phyloP scores from a whole-genome alignment of 2,113 vertebrate species.

The Aldabrachelys gigantea region DNA sequence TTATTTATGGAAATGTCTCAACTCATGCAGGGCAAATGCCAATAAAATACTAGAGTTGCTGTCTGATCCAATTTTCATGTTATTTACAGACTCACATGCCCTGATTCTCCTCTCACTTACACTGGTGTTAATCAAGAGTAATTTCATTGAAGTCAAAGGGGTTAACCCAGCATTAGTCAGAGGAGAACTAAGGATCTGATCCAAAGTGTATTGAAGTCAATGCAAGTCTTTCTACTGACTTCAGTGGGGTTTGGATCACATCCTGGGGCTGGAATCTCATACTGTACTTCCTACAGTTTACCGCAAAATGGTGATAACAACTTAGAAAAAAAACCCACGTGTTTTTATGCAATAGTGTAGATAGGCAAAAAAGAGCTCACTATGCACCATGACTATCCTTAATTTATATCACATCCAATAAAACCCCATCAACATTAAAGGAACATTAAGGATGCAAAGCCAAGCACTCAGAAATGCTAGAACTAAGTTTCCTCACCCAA shows the following conservation, averaged over 20 bases:
- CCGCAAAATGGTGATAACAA: neutral
- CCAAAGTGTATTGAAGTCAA: neutral
- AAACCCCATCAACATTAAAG: neutral
- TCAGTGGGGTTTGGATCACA: neutral
- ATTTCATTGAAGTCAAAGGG: neutral
- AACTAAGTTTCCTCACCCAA: neutral
- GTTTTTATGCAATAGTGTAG: neutral
- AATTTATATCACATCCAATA: neutral
- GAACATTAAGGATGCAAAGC: neutral
- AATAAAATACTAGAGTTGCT: slow-evolving; percentile 35
- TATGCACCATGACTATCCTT: neutral
- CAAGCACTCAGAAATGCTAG: neutral
- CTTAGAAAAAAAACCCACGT: neutral
- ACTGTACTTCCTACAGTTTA: neutral
- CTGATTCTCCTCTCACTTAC: neutral
- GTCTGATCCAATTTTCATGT: slow-evolving; percentile 15
- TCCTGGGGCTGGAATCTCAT: neutral
- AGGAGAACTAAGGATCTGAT: neutral
- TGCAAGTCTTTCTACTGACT: neutral
- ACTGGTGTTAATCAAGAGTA: neutral
- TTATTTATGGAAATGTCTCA: slow-evolving; percentile 62
- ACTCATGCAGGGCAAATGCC: slow-evolving; percentile 49
- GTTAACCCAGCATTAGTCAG: neutral
- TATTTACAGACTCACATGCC: neutral
- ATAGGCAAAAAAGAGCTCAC: neutral